These are phyloP conservation scores for Scophthalmus maximus DNA, from an alignment of 2,113 vertebrate species.

Conservation along the genomic window DNA sequence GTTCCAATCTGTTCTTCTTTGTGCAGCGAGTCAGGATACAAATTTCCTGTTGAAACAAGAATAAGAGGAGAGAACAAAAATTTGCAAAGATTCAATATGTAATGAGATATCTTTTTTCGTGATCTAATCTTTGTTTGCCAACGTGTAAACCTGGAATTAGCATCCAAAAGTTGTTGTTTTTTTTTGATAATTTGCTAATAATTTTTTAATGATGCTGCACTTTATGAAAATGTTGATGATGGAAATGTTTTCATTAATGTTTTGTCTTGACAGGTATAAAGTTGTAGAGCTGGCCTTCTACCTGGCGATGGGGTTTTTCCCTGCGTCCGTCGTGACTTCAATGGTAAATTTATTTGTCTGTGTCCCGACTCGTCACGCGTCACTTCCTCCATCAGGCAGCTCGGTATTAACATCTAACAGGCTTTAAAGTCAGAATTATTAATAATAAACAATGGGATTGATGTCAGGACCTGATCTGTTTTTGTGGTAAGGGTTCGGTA, in stretches of 20 bases:
- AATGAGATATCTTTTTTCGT: not conserved
- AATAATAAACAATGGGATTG: too few species aligned
- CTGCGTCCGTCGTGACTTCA: constrained; percentile 94
- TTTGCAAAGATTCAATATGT: not conserved
- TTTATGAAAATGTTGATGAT: too few species aligned
- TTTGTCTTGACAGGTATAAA: constrained; percentile 89
- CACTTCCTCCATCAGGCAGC: not conserved
- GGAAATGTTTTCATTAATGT: not conserved
- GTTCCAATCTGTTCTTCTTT: not conserved
- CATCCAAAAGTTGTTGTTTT: too few species aligned
- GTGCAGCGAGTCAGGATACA: not conserved
- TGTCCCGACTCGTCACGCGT: not conserved
- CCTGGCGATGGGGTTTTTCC: constrained; percentile 96
- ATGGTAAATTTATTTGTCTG: constrained; percentile 86
- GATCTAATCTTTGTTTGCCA: not conserved
- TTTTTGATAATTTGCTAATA: too few species aligned
- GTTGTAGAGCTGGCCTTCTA: constrained; percentile 96
- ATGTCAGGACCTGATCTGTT: too few species aligned
- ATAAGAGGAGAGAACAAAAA: not conserved
- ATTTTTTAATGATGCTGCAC: too few species aligned
- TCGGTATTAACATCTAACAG: not conserved
- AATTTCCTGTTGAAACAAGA: too few species aligned
- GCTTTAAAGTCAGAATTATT: not conserved
- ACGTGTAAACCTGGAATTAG: too few species aligned
- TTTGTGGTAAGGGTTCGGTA: too few species aligned